Conservation (phyloP, 2,888 invertebrate genomes). For the Lithophane ornitopus region DNA sequence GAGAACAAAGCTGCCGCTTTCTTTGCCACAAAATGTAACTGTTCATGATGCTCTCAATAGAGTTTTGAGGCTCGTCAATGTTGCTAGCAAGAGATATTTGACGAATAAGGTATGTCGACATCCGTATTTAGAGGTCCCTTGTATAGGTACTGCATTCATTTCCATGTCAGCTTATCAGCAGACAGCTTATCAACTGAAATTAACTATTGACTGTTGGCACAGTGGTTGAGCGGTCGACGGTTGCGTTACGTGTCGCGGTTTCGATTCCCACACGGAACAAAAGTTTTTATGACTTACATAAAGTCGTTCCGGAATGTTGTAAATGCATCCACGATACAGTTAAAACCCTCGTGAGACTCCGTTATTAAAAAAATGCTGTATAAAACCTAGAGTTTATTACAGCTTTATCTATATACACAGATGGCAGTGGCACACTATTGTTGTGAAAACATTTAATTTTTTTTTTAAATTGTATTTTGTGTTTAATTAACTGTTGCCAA, state of each 20-base stretch:
- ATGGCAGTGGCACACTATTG: constrained; percentile 91
- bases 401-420: constrained; percentile 64
- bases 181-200: too few species aligned
- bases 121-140: not conserved
- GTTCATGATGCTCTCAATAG: constrained; percentile 93
- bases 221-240: not conserved
- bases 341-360: too few species aligned
- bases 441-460: not conserved
- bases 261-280: not conserved
- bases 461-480: not conserved
- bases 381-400: not conserved
- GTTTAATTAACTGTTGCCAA: not conserved
- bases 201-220: not conserved
- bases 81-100: constrained; percentile 98
- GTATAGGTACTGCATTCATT: not conserved
- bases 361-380: not conserved
- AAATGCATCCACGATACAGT: too few species aligned
- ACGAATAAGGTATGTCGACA: constrained; percentile 94
- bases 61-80: constrained; percentile 96
- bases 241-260: not conserved
- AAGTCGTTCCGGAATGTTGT: too few species aligned
- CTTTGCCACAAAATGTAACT: constrained; percentile 90
- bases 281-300: not conserved
- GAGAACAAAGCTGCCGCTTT: constrained; percentile 86
- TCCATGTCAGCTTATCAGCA: too few species aligned